Evolutionary conservation across 2,113 vertebrate genomes (phyloP).

Genomic region (Monopterus albus): DNA sequence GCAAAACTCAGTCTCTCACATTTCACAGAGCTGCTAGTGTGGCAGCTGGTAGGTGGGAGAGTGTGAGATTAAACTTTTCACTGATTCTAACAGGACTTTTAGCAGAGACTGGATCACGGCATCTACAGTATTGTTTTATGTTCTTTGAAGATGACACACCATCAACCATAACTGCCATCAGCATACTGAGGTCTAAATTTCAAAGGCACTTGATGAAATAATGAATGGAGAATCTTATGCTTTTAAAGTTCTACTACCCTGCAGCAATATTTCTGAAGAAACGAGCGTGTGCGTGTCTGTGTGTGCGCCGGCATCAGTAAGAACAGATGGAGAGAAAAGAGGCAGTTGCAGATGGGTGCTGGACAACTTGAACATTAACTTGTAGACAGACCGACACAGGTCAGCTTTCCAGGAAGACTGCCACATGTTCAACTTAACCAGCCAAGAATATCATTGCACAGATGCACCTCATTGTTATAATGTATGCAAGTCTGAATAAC

Average conservation of each 20-base stretch:
- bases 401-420: slow-evolving; percentile 52
- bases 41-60: slow-evolving; percentile 67
- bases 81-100: slow-evolving; percentile 55
- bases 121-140: slow-evolving; percentile 34
- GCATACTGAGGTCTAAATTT: slow-evolving; percentile 21
- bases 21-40: slow-evolving; percentile 11
- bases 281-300: background rate
- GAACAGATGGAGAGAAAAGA: slow-evolving; percentile 70
- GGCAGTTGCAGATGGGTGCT: slow-evolving; percentile 55
- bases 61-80: slow-evolving; percentile 55
- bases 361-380: slow-evolving; percentile 60
- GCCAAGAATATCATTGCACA: slow-evolving; percentile 47
- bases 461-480: background rate
- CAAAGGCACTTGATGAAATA: slow-evolving; percentile 33
- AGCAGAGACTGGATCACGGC: slow-evolving; percentile 32
- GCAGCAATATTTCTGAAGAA: slow-evolving; percentile 13
- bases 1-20: slow-evolving; percentile 27
- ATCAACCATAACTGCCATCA: slow-evolving; percentile 15
- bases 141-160: slow-evolving; percentile 27
- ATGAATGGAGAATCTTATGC: slow-evolving; percentile 25
- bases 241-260: slow-evolving; percentile 25
- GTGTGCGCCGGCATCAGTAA: slow-evolving; percentile 5
- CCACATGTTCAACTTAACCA: slow-evolving; percentile 64
- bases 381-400: slow-evolving; percentile 47
- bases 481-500: background rate